Conservation (phyloP, 2,113 vertebrate species). For the Megaleporinus macrocephalus region DNA sequence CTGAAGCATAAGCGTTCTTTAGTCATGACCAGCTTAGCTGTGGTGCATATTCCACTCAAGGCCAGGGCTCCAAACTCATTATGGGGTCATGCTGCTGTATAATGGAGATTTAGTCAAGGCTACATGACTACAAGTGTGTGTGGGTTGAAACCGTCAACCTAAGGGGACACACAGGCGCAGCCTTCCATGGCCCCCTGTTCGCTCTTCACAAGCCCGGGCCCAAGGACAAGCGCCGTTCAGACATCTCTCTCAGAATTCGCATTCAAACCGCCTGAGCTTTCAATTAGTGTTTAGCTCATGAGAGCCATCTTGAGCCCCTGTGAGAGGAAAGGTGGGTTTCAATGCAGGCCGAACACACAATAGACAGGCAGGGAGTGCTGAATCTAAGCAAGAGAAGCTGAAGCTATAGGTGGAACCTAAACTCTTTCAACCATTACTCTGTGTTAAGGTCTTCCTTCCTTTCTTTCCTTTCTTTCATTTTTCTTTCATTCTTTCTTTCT, state of each 20-base stretch:
- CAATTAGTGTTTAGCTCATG: slow-evolving; percentile 79
- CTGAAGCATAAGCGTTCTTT: slow-evolving; percentile 44
- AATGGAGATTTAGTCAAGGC: slow-evolving; percentile 55
- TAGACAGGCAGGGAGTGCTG: background rate
- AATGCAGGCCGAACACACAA: slow-evolving; percentile 32
- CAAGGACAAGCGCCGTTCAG: slow-evolving; percentile 72
- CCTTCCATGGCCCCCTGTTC: slow-evolving; percentile 39
- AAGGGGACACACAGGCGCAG: slow-evolving; percentile 29
- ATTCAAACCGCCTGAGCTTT: slow-evolving; percentile 69
- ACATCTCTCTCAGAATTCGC: slow-evolving; percentile 64
- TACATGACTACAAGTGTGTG: slow-evolving; percentile 43
- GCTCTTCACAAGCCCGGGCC: slow-evolving; percentile 57
- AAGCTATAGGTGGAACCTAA: background rate
- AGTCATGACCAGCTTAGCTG: slow-evolving; percentile 26
- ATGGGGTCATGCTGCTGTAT: slow-evolving; percentile 47
- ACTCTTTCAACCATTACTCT: background rate
- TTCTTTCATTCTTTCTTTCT: background rate
- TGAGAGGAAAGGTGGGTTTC: slow-evolving; percentile 45
- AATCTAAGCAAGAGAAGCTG: slow-evolving; percentile 1
- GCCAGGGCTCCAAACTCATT: slow-evolving; percentile 56
- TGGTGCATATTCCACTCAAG: slow-evolving; percentile 51
- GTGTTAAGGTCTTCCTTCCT: background rate
- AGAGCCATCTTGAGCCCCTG: slow-evolving; percentile 67
- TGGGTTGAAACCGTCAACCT: slow-evolving; percentile 54
- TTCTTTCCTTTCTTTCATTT: background rate